A percentile compares a stretch with the other conserved stretches of the same genome.
Evolutionary conservation across 1,140 invertebrate genomes (phyloP).

Genomic region (Magallana gigas): DNA sequence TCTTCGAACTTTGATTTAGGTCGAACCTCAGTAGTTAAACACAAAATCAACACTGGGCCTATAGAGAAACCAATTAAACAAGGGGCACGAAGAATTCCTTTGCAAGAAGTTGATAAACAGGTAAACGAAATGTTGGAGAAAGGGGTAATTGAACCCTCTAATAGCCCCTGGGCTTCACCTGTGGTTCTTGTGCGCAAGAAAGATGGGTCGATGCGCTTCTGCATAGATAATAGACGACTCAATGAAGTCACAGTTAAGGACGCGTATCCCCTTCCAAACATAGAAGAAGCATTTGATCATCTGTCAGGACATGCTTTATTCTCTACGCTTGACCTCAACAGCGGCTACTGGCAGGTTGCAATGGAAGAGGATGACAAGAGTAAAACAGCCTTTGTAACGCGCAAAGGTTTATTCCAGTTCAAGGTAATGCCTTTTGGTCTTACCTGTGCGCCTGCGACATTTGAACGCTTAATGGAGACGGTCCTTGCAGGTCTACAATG

Average conservation of each 20-base stretch:
- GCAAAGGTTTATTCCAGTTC: conserved; percentile 39
- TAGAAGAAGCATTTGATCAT: conserved; percentile 60
- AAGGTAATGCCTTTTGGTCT: conserved; percentile 56
- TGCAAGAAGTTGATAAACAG: conserved; percentile 35
- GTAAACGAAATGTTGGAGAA: not conserved
- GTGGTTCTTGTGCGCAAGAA: conserved; percentile 17
- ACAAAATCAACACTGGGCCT: too few relatives aligned
- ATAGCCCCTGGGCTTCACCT: conserved; percentile 16
- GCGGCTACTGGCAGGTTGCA: too few relatives aligned
- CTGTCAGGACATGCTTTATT: conserved; percentile 77
- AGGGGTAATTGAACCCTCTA: not conserved
- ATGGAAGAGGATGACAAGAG: too few relatives aligned
- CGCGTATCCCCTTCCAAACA: conserved; percentile 80
- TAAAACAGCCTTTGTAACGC: conserved; percentile 62
- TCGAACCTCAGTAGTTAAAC: too few relatives aligned
- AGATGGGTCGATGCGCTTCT: not conserved
- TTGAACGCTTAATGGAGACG: conserved; percentile 66
- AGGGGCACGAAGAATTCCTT: not conserved
- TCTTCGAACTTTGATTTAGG: too few relatives aligned
- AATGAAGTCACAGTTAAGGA: conserved; percentile 68
- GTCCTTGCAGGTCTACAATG: conserved; percentile 27
- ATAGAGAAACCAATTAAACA: too few relatives aligned
- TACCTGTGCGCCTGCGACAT: conserved; percentile 57
- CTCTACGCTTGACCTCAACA: conserved; percentile 79
- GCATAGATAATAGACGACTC: not conserved